Conservation (phyloP, 23 tunicate species). For the Styela clava region DNA sequence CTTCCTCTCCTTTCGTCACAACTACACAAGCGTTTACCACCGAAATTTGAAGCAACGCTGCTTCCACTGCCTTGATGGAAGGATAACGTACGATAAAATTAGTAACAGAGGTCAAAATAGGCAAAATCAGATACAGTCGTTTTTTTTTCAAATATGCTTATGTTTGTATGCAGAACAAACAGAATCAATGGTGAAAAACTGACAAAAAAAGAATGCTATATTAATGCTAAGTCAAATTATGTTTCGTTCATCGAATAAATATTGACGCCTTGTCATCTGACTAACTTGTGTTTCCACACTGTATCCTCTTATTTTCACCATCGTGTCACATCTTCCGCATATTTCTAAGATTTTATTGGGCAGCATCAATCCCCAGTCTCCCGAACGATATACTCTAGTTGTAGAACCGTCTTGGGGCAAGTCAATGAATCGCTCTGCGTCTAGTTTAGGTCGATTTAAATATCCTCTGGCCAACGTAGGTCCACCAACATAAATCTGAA, state of each 20-base stretch:
- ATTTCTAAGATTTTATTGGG: constrained; percentile 70
- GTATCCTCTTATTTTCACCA: constrained; percentile 97
- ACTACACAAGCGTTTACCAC: constrained; percentile 81
- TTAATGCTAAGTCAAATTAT: too few species aligned
- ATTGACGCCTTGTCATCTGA: too few species aligned
- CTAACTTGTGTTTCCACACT: constrained; percentile 81
- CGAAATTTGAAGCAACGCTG: constrained; percentile 54
- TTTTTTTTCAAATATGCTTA: too few species aligned
- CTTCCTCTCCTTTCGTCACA: constrained; percentile 84
- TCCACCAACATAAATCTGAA: constrained; percentile 89
- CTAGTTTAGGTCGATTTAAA: constrained; percentile 74
- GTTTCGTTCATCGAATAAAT: too few species aligned
- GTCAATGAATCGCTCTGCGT: constrained; percentile 54
- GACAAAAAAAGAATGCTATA: too few species aligned
- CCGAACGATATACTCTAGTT: constrained; percentile 66
- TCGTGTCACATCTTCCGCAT: constrained; percentile 92
- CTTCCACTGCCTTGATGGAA: constrained; percentile 90
- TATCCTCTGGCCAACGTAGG: constrained; percentile 94
- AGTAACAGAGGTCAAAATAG: too few species aligned
- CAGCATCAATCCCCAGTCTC: constrained; percentile 89
- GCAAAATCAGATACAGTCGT: too few species aligned
- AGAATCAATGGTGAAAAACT: too few species aligned
- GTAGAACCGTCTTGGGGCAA: constrained; percentile 3
- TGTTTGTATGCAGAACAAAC: too few species aligned
- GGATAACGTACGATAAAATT: not conserved